Percentiles rank a stretch among this genome's conserved stretches.
Conservation (phyloP, 2,797 vertebrate genomes). For the Diplodus sargus region DNA sequence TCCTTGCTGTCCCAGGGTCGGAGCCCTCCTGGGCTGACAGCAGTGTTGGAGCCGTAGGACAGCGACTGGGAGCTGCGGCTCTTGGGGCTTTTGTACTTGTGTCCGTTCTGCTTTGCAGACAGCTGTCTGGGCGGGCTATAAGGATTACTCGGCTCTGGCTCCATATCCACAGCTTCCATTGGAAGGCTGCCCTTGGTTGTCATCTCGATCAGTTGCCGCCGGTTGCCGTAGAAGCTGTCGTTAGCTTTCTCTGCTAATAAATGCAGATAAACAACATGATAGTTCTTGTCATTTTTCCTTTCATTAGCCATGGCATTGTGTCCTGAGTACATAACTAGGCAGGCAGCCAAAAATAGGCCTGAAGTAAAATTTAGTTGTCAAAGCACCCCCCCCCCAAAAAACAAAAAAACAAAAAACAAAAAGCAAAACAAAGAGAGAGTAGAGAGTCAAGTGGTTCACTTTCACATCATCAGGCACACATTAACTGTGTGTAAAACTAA, state of each 20-base stretch:
- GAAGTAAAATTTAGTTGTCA: background rate
- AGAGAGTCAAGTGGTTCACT: background rate
- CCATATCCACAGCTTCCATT: conserved; percentile 89
- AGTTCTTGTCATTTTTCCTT: conserved; percentile 2
- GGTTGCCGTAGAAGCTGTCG: conserved; percentile 92
- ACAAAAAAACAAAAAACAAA: no score
- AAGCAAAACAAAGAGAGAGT: background rate
- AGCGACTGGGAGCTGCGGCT: conserved; percentile 87
- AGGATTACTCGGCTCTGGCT: conserved; percentile 89
- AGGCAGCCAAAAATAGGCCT: background rate
- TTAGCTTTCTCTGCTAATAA: conserved; percentile 93
- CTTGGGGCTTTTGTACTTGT: conserved; percentile 88
- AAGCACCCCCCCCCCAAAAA: background rate
- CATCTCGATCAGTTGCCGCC: conserved; percentile 90
- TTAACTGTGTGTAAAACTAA: background rate
- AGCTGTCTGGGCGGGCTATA: conserved; percentile 89
- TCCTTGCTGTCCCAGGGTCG: conserved; percentile 92
- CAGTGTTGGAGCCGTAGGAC: conserved; percentile 84
- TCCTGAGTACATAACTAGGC: background rate
- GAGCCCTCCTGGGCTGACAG: conserved; percentile 70
- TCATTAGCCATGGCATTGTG: conserved; percentile 5
- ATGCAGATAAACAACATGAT: conserved; percentile 40
- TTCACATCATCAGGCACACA: background rate
- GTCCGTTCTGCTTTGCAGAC: conserved; percentile 87
- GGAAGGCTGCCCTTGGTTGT: conserved; percentile 92